Evolutionary conservation across 1,140 invertebrate species (phyloP), one percentile per base, ranked within the genome.

Genomic region (Monomorium pharaonis): DNA sequence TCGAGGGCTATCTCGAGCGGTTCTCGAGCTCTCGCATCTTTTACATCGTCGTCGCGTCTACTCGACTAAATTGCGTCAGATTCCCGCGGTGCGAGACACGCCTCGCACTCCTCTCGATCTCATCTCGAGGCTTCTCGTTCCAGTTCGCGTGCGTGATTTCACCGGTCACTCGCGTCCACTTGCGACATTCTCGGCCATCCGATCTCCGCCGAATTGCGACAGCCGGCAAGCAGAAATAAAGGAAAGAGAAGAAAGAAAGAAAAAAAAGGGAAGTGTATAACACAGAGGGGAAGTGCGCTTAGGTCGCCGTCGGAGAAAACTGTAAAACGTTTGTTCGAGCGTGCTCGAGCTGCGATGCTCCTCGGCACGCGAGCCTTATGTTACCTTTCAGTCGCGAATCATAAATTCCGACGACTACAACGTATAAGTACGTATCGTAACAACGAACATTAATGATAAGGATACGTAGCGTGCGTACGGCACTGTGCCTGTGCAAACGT

Each of bases 121-220:
- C 86, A 78, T 88, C 86, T 70, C 76, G 10, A 27, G 65, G 56
- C 86, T 78, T 75, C 86, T 78, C 65, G 80, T 85, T 88, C 86
- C 81, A 88, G 74, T 88, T 87, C 77, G 54, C 67, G 72, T 76
- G 87, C 81, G 74, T 85, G 86, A 89, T 89, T 88, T 89, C 86
- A 88, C 86, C 63, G 80, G 70, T 70, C 70, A 44, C 80, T 49
- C 42, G 42, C 37, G 37, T 63, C 42, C 42, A 77, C 58, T 77
- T 77, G 75, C 63, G 83, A 74, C 62, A 37, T 49, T 69, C 37
- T 56, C 16, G 44, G 37, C 30, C 37, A 54, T 27, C 44, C 63
- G 78, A 87, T 87, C 75, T 16, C 60, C 47, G 33, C 54, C 65
- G 67, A 76, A 83, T 88, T 89, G 62, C 86, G 86, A 89, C 88